Evolutionary conservation across 2,888 invertebrate species (phyloP).

Genomic region (Tetrapedia diversipes): DNA sequence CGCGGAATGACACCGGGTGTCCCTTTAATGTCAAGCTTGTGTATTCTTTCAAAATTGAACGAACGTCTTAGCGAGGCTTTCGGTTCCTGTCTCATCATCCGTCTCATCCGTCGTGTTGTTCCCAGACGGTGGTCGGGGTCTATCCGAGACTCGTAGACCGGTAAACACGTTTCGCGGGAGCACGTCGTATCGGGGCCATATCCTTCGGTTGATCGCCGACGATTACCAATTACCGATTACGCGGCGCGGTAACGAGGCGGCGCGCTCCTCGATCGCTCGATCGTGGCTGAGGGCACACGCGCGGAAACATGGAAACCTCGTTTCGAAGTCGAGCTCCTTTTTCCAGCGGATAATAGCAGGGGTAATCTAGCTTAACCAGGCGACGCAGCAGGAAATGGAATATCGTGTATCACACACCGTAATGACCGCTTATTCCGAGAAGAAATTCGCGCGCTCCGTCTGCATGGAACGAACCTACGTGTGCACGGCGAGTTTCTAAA

Average conservation of each 20-base stretch:
- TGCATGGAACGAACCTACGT: background rate
- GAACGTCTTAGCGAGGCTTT: too few relatives aligned
- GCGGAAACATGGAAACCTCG: constrained; percentile 42
- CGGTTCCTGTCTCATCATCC: background rate
- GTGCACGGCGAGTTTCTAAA: too few relatives aligned
- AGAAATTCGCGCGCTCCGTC: background rate
- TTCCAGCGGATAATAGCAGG: constrained; percentile 50
- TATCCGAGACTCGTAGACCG: background rate
- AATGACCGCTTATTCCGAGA: background rate
- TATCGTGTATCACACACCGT: constrained; percentile 36
- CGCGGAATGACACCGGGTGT: background rate
- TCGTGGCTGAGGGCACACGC: constrained; percentile 42
- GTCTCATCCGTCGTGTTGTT: background rate
- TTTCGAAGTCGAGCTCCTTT: constrained; percentile 59
- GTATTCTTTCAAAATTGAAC: too few relatives aligned
- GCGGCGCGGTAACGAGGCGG: constrained; percentile 53
- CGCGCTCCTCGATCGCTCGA: constrained; percentile 47
- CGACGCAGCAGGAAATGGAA: constrained; percentile 48
- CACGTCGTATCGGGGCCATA: constrained; percentile 31
- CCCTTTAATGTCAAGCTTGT: background rate
- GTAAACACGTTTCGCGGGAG: constrained; percentile 25
- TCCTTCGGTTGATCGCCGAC: constrained; percentile 48
- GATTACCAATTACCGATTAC: constrained; percentile 63
- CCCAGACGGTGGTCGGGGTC: background rate
- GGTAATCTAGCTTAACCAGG: constrained; percentile 51